Conservation (phyloP, 2,113 vertebrate genomes). For the Procavia capensis region DNA sequence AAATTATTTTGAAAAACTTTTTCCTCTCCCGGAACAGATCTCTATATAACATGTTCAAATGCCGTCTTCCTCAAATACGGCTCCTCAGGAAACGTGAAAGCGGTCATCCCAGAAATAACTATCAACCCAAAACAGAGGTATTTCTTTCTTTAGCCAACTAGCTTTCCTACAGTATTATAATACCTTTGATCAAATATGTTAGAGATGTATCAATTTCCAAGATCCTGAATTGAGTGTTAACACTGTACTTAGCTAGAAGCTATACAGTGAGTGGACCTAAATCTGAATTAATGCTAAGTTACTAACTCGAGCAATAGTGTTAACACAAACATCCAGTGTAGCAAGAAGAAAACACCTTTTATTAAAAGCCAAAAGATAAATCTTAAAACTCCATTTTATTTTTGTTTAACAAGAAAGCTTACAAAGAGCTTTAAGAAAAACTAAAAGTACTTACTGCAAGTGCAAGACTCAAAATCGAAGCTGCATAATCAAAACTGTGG, state of each 20-base stretch:
- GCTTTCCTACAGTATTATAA: not conserved
- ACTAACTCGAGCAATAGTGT: not conserved
- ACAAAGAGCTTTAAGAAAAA: not conserved
- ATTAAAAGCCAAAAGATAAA: conserved; percentile 24
- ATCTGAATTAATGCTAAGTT: not conserved
- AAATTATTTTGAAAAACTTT: conserved; percentile 2
- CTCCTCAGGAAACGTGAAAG: not conserved
- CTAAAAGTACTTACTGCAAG: conserved; percentile 91
- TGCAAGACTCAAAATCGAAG: conserved; percentile 95
- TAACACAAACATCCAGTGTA: not conserved
- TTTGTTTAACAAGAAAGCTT: not conserved
- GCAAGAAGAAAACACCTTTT: conserved; percentile 18
- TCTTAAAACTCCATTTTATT: not conserved
- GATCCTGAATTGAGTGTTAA: not conserved
- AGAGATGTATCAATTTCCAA: not conserved
- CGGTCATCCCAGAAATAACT: not conserved
- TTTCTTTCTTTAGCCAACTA: not conserved
- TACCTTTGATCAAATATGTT: not conserved
- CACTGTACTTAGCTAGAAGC: not conserved
- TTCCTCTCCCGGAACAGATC: conserved; percentile 15
- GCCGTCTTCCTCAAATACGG: not conserved
- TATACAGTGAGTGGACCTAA: not conserved
- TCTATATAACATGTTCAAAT: not conserved
- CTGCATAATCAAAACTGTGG: conserved; percentile 95
- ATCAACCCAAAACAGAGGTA: not conserved